Evolutionary conservation across 1,140 invertebrate genomes (phyloP), one percentile per base, ranked within the genome.

Genomic region (Diorhabda sublineata): DNA sequence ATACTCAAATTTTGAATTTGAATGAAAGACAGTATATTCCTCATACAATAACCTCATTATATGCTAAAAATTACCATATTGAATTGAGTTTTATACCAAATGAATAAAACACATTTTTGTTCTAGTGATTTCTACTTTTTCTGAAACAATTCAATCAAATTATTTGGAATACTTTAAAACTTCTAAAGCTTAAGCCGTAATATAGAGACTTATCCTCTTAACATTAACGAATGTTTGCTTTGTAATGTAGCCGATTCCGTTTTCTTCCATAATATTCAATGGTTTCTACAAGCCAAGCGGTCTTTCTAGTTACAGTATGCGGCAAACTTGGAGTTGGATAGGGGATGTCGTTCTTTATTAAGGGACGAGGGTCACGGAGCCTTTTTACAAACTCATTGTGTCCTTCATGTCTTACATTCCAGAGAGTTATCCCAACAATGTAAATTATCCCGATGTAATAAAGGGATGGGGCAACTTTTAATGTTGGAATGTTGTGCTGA

Each of bases 401-500:
- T 52, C n/a, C 47, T 52, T 52, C 47, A n/a, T 52, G 47, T 52
- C 47, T 52, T 52, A 52, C 47, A 52, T 52, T 52, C 47, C 47
- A 52, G 47, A n/a, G n/a, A 52, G 47, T 52, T 52, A 52, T 52
- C 47, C 47, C 47, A 52, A 52, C 47, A 52, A 52, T 52, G 47
- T 52, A 52, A 52, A 52, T 52, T 52, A 52, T 52, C 47, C 47
- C 6, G 47, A 52, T 52, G 47, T 52, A 52, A 52, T 52, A n/a
- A n/a, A 52, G n/a, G 47, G n/a, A 52, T n/a, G 47, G 47, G 47
- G 6, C 47, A n/a, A n/a, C 47, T 6, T 52, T 52, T 52, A 52
- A 52, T 52, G 6, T 52, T 8, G 47, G 47, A 52, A 52, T 52
- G 47, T 52, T n/a, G 47, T 52, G 47, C 26, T 26, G 26, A 26